phyloP scores from a whole-genome alignment of 2,797 vertebrate species.

The Neosilurus hyrtlii region DNA sequence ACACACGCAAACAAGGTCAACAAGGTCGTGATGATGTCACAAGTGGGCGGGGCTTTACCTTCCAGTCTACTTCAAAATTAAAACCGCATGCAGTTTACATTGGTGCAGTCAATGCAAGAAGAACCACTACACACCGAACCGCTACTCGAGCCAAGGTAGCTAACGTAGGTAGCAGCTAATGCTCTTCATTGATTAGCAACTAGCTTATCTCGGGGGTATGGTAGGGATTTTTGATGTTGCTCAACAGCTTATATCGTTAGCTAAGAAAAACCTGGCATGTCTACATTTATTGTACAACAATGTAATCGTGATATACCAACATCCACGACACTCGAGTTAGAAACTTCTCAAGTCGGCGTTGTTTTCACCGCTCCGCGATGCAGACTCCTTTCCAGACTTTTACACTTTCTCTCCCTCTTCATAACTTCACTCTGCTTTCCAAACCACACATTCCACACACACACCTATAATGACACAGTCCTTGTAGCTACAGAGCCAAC shows the following conservation, averaged over 20 bases:
- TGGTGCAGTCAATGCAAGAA: not conserved
- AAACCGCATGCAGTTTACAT: not conserved
- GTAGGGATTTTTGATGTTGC: not conserved
- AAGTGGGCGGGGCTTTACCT: not conserved
- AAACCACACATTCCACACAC: slow-evolving; percentile 27
- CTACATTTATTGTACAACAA: not conserved
- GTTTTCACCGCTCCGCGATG: not conserved
- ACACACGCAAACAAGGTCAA: no score
- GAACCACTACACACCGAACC: not conserved
- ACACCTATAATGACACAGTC: slow-evolving; percentile 3
- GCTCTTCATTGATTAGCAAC: not conserved
- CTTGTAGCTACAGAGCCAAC: not conserved
- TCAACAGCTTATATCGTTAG: not conserved
- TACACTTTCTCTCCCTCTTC: not conserved
- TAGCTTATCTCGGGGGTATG: not conserved
- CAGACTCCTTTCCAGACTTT: slow-evolving; percentile 1
- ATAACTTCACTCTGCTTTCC: not conserved
- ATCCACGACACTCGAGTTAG: not conserved
- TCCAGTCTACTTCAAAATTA: not conserved
- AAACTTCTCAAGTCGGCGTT: no score
- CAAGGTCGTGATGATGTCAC: not conserved
- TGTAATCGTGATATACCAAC: no score
- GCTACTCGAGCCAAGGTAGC: not conserved
- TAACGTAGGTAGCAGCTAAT: not conserved
- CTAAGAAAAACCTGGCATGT: not conserved